Evolutionary conservation across 2,888 invertebrate genomes (phyloP).

Genomic region (Polyommatus iphigenia): DNA sequence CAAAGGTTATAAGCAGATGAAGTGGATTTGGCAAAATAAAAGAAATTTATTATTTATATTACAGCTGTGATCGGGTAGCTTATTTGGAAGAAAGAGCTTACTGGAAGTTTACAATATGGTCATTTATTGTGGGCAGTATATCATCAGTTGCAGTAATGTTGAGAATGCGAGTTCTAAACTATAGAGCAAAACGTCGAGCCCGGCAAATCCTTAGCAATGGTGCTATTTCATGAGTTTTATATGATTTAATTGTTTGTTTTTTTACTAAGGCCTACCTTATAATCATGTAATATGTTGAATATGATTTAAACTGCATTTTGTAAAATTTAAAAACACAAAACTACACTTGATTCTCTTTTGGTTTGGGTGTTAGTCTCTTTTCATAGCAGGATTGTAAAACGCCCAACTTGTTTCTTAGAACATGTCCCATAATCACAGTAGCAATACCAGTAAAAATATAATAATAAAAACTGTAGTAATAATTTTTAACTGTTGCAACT

Average conservation of each 20-base stretch:
- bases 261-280: background rate
- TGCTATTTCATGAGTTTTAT: constrained; percentile 52
- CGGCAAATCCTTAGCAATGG: constrained; percentile 86
- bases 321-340: too few relatives aligned
- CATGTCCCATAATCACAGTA: too few relatives aligned
- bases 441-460: too few relatives aligned
- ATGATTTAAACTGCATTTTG: too few relatives aligned
- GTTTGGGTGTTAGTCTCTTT: background rate
- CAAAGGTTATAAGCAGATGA: too few relatives aligned
- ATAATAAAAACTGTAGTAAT: background rate
- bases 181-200: constrained; percentile 83
- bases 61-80: constrained; percentile 91
- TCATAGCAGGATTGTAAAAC: background rate
- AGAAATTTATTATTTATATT: constrained; percentile 48
- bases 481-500: background rate
- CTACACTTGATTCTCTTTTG: background rate
- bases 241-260: constrained; percentile 18
- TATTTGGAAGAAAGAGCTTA: constrained; percentile 91
- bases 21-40: too few relatives aligned
- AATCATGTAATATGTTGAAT: too few relatives aligned
- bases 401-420: background rate
- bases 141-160: constrained; percentile 84
- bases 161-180: constrained; percentile 84
- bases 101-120: constrained; percentile 89
- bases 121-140: constrained; percentile 82